A percentile compares a stretch with the other conserved stretches of the same genome.
These are phyloP conservation scores for Lamellibrachia columna DNA, from an alignment of 2,888 invertebrate species.

Conservation along the genomic window DNA sequence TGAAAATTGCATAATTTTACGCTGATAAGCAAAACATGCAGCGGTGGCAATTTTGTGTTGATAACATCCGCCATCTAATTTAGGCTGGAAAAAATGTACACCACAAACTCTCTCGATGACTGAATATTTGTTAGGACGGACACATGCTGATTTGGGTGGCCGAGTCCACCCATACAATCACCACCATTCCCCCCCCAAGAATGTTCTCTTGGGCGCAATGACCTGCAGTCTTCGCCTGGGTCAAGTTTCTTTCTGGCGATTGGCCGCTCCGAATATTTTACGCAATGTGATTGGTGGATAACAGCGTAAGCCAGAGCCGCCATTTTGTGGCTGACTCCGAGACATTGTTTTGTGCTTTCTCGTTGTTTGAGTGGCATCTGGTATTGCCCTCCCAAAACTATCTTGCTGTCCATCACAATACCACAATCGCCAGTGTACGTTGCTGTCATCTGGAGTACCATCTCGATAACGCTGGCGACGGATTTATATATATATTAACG, in stretches of 20 bases:
- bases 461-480: conserved; percentile 16
- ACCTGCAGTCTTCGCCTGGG: conserved; percentile 16
- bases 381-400: conserved; percentile 9
- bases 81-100: too few relatives aligned
- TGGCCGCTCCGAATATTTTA: not conserved
- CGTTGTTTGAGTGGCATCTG: conserved; percentile 12
- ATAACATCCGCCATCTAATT: too few relatives aligned
- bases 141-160: not conserved
- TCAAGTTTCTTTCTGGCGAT: not conserved
- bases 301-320: conserved; percentile 11
- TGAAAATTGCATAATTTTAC: too few relatives aligned
- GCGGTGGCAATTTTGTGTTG: too few relatives aligned
- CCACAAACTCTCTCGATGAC: too few relatives aligned
- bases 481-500: conserved; percentile 6
- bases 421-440: conserved; percentile 11
- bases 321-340: conserved; percentile 16
- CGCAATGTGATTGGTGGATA: conserved; percentile 1
- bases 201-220: not conserved
- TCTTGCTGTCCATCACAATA: conserved; percentile 3
- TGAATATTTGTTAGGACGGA: not conserved
- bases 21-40: too few relatives aligned
- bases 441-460: not conserved
- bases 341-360: conserved; percentile 16
- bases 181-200: not conserved
- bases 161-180: not conserved